A percentile compares a stretch with the other conserved stretches of the same genome.
These are phyloP conservation scores for Chrosomus eos DNA, from an alignment of 2,797 vertebrate species.

Conservation along the genomic window DNA sequence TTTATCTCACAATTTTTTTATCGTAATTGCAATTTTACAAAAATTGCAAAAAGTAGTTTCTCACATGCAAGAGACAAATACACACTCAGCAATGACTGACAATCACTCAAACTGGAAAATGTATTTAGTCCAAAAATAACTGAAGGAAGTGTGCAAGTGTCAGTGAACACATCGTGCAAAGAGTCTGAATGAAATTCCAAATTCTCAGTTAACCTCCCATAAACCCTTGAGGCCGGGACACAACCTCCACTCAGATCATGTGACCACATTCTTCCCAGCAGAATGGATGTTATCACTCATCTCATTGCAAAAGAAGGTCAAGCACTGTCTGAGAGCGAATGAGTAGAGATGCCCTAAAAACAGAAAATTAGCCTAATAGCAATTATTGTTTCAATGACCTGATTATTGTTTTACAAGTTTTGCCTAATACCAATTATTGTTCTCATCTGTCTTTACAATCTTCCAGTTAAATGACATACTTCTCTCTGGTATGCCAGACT, in stretches of 20 bases:
- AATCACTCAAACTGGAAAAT: background rate
- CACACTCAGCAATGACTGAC: background rate
- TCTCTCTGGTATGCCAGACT: background rate
- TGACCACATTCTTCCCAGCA: background rate
- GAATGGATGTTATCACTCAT: conserved; percentile 8
- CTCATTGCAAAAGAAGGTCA: conserved; percentile 10
- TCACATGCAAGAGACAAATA: background rate
- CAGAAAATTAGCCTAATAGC: background rate
- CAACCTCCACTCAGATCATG: conserved; percentile 3
- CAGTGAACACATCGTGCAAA: background rate
- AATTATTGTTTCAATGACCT: background rate
- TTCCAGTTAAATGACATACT: background rate
- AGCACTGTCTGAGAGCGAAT: background rate
- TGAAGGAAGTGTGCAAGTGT: conserved; percentile 1
- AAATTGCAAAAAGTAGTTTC: background rate
- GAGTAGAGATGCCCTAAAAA: background rate
- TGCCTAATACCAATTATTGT: background rate
- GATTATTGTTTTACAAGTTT: background rate
- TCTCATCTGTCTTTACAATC: background rate
- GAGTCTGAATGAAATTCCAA: background rate
- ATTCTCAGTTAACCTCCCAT: conserved; percentile 19
- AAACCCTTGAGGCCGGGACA: conserved; percentile 1
- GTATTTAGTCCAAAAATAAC: background rate
- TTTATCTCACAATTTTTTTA: too few relatives aligned
- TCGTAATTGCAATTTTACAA: background rate